Evolutionary conservation across 2,888 invertebrate genomes (phyloP).

Genomic region (Megaustenia siamemsis): DNA sequence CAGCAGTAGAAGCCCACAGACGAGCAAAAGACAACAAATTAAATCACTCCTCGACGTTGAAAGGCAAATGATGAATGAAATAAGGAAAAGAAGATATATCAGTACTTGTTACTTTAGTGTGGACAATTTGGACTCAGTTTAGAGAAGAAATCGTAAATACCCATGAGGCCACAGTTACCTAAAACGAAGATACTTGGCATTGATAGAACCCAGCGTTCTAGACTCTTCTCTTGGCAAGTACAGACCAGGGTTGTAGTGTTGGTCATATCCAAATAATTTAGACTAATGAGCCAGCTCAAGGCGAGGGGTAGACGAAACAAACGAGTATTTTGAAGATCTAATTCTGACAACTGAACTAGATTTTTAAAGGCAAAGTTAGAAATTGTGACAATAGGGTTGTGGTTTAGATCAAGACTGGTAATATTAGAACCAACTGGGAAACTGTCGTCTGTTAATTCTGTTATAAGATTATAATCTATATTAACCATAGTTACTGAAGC

Average conservation of each 20-base stretch:
- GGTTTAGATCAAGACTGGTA: not conserved
- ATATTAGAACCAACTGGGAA: not conserved
- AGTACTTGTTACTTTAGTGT: too few relatives aligned
- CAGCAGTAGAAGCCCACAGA: too few relatives aligned
- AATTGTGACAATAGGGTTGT: conserved; percentile 2
- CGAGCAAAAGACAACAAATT: too few relatives aligned
- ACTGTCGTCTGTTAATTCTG: conserved; percentile 13
- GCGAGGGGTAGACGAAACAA: not conserved
- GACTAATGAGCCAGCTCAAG: not conserved
- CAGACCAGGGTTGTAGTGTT: not conserved
- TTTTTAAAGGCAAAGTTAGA: not conserved
- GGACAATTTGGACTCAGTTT: not conserved
- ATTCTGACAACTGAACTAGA: not conserved
- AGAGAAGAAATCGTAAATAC: conserved; percentile 1
- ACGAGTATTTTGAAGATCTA: not conserved
- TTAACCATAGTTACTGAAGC: not conserved
- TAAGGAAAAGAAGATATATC: too few relatives aligned
- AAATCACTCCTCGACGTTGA: too few relatives aligned
- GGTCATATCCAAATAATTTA: not conserved
- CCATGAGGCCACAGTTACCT: not conserved
- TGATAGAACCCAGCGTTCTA: not conserved
- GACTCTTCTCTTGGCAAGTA: conserved; percentile 9
- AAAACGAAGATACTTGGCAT: not conserved
- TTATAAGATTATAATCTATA: not conserved
- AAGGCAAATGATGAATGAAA: too few relatives aligned